Percentiles rank a stretch among this genome's conserved stretches.
phyloP scores from a whole-genome alignment of 2,797 vertebrate genomes.

The Brachyalestes nurse region DNA sequence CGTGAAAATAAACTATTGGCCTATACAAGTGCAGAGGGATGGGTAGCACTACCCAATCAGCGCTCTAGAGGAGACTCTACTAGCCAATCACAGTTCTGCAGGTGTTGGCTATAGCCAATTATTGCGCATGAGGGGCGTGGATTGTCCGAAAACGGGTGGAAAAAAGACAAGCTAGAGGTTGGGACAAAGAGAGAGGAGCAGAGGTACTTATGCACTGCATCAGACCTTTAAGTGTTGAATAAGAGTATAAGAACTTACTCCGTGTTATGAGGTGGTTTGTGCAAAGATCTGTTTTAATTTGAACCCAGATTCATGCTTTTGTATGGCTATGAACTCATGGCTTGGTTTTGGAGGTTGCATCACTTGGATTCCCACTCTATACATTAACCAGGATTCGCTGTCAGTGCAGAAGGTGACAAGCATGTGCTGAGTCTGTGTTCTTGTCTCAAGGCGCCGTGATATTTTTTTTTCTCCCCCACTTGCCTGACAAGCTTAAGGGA shows the following conservation, averaged over 20 bases:
- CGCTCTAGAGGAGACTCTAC: not conserved
- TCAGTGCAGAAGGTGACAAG: conserved; percentile 47
- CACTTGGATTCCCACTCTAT: not conserved
- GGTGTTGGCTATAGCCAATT: not conserved
- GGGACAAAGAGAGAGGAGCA: conserved; percentile 30
- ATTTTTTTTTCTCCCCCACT: conserved; percentile 39
- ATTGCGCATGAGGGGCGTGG: conserved; percentile 11
- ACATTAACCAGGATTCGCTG: conserved; percentile 27
- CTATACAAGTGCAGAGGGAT: not conserved
- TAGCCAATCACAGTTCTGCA: not conserved
- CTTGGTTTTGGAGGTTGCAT: not conserved
- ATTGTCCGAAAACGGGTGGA: not conserved
- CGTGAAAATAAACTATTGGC: not conserved
- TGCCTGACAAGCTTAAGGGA: conserved; percentile 47
- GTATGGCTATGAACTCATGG: not conserved
- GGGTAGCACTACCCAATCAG: not conserved
- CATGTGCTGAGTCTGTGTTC: conserved; percentile 65
- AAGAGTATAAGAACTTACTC: not conserved
- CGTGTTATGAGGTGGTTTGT: not conserved
- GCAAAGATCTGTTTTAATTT: not conserved
- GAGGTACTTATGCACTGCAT: not conserved
- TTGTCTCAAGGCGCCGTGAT: conserved; percentile 37
- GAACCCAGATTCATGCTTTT: not conserved
- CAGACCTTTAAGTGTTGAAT: not conserved
- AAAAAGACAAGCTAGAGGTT: conserved; percentile 40